Conservation (phyloP, 2,113 vertebrate species). For the Machaerirhynchus nigripectus region DNA sequence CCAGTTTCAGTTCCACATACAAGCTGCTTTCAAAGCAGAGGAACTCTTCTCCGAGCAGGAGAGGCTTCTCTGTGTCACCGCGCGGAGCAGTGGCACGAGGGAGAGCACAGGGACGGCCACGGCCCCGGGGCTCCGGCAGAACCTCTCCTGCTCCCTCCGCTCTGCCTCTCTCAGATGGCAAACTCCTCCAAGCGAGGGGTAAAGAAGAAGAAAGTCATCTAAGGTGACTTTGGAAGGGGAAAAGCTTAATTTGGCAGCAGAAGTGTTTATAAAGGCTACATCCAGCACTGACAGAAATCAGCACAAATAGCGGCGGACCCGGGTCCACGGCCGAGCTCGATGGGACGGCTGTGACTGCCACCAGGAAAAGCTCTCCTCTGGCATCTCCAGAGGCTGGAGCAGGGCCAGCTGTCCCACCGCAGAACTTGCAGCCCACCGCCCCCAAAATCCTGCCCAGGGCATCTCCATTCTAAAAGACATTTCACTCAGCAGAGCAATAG, state of each 20-base stretch:
- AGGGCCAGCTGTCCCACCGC: accelerated
- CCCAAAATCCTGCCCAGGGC: neutral
- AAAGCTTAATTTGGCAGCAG: slow-evolving; percentile 35
- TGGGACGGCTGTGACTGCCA: neutral
- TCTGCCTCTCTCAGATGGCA: neutral
- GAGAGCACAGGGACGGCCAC: neutral
- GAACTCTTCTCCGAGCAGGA: neutral
- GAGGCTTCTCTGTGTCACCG: accelerated
- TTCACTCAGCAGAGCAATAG: neutral
- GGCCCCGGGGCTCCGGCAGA: accelerated
- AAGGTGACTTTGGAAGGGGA: neutral
- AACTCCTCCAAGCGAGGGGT: neutral
- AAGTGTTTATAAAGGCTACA: slow-evolving; percentile 17
- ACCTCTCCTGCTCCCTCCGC: neutral
- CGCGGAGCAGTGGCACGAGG: accelerated
- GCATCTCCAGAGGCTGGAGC: neutral
- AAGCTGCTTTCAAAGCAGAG: neutral
- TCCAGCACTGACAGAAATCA: neutral
- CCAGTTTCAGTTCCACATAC: neutral
- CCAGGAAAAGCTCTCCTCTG: neutral
- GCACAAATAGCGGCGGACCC: neutral
- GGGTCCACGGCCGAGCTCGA: accelerated
- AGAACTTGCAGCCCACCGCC: accelerated
- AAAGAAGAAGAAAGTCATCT: neutral
- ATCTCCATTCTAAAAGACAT: neutral